Evolutionary conservation across 1,140 invertebrate species (phyloP), one percentile per base, ranked within the genome.

Genomic region (Tribolium castaneum): DNA sequence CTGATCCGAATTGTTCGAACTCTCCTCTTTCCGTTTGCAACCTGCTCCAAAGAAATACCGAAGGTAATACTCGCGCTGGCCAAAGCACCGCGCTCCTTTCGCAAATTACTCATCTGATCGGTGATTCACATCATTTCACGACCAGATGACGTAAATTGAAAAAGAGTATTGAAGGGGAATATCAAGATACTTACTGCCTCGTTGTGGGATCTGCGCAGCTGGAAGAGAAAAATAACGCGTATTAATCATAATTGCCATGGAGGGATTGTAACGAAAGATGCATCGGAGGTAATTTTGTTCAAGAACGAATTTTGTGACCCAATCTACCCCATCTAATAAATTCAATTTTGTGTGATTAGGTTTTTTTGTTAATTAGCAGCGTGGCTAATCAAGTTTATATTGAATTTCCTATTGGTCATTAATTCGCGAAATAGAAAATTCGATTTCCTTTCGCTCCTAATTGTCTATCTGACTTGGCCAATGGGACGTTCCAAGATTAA

Each of bases 21-120:
- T 91, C 86, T 99, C 97, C 89, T 99, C 98, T 95, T 99, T 99
- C 92, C 98, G 94, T 90, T 99, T 99, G 93, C 97, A 98, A 83
- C 95, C 97, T 96, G 90, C 16, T 16, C 19, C n/a, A 75, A 56
- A 75, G 30, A 56, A 52, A 54, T n/a, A 72, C 19, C 4, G 1
- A 1, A 30, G 25, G 25, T 30, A 30, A 30, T 30, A 30, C 25
- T 30, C 25, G 25, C 3, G 25, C 25, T 30, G 25, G 25, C 5
- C 25, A 30, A 30, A 73, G 56, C 34, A 12, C n/a, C 34, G 25
- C 35, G 16, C n/a, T 22, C 25, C 49, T 50, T 54, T 54, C 14
- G 2, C 52, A 54, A 56, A 52, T 72, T 77, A 56, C 22, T 75
- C 14, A 54, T 54, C 52, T 25, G 12, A 12, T 19, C 13, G 12